These are phyloP conservation scores for Diploscapter pachys DNA, from an alignment of 1,140 invertebrate genomes.

Conservation along the genomic window DNA sequence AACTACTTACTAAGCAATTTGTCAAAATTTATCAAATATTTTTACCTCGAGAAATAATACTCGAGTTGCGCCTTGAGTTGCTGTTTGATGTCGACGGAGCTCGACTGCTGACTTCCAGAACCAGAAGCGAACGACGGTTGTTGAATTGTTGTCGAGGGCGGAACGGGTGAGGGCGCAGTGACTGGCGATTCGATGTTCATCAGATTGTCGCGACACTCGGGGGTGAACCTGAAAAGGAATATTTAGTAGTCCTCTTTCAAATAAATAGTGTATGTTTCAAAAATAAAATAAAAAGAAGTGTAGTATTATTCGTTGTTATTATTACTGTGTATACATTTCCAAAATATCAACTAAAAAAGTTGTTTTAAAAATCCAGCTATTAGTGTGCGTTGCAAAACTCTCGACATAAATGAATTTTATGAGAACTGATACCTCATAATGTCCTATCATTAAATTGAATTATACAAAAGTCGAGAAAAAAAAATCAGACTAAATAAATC, in stretches of 20 bases:
- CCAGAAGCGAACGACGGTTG: not conserved
- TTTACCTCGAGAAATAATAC: slow-evolving; percentile 57
- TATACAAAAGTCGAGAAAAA: not conserved
- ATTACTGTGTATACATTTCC: no score
- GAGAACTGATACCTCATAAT: no score
- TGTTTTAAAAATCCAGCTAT: no score
- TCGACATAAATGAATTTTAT: no score
- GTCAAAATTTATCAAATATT: not conserved
- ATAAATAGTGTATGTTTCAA: no score
- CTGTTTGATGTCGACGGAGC: slow-evolving; percentile 30
- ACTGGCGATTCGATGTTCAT: slow-evolving; percentile 2
- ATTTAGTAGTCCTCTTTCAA: no score
- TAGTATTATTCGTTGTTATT: no score
- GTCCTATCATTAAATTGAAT: not conserved
- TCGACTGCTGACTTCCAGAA: no score
- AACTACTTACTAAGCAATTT: slow-evolving; percentile 13
- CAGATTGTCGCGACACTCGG: slow-evolving; percentile 9
- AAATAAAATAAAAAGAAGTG: no score
- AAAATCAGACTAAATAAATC: no score
- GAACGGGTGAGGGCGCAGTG: not conserved
- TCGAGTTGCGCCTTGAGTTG: slow-evolving; percentile 53
- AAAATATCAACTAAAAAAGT: no score
- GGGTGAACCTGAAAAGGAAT: slow-evolving; percentile 20
- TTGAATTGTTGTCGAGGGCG: not conserved
- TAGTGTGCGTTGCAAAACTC: no score